Conservation (phyloP, 2,113 vertebrate genomes). For the Phyllostomus hastatus region DNA sequence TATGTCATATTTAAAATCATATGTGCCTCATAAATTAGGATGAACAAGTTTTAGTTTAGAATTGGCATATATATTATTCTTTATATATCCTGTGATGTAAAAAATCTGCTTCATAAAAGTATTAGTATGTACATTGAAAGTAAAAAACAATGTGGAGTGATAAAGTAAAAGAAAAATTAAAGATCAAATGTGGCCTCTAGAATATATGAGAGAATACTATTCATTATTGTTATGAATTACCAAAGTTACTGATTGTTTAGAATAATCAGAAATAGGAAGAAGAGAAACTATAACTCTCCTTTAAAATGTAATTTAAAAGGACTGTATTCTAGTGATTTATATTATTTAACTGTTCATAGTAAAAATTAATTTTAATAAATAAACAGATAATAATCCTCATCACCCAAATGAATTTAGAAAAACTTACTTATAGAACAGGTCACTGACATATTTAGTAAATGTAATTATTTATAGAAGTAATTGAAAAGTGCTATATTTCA, state of each 20-base stretch:
- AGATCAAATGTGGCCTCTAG: background rate
- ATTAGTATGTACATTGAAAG: background rate
- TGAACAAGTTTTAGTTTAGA: background rate
- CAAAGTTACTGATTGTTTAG: background rate
- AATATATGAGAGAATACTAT: background rate
- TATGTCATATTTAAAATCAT: background rate
- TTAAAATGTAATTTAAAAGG: background rate
- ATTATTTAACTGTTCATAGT: background rate
- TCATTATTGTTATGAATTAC: background rate
- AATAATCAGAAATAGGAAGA: background rate
- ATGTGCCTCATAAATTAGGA: background rate
- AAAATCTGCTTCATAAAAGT: background rate
- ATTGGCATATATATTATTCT: background rate
- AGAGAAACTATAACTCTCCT: background rate
- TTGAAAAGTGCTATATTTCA: background rate
- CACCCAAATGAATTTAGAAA: conserved; percentile 19
- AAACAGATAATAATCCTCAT: background rate
- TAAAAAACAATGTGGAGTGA: background rate
- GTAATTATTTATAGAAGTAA: conserved; percentile 38
- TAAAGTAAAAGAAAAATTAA: background rate
- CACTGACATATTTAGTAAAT: conserved; percentile 37
- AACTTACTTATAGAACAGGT: background rate
- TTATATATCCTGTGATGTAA: background rate
- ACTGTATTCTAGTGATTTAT: background rate
- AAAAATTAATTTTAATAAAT: background rate